Evolutionary conservation across 1,140 invertebrate genomes (phyloP), one percentile per base, ranked within the genome.

Genomic region (Zophobas atratus): DNA sequence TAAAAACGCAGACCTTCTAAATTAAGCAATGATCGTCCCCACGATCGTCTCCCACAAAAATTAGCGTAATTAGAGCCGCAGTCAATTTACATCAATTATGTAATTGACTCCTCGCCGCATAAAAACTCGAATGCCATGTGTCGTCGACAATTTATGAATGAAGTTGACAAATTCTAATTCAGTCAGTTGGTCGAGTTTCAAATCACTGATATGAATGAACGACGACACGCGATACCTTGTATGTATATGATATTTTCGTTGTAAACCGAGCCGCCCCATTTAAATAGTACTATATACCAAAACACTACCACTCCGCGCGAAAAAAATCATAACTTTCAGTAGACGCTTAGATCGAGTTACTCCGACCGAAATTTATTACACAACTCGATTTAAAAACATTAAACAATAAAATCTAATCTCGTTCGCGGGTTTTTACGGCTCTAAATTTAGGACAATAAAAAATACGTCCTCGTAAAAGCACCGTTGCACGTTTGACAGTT

Each of bases 91-190:
- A 76, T 67, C 46, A 76, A 70, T 76, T 76, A 67, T 60, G 49
- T 70, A 76, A 76, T 76, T 76, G 67, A 35, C 36, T 35, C 35
- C 41, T 43, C 35, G 35, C 60, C 35, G 57, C n/a, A 36, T n/a
- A 67, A 67, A 76, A 76, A 76, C 49, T n/a, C 20, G n/a, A 76
- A 49, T 46, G 55, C 63, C 57, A 76, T 53, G 49, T 76, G 55
- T 76, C 51, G 49, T 51, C 43, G 51, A 36, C 75, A 60, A 77
- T 77, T 77, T 77, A 77, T 77, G 76, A 77, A 77, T 77, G 76
- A 77, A 77, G 76, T 77, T 77, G 70, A 77, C 76, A 77, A 77
- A 77, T 77, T 77, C 76, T 72, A 77, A 72, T 48, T 77, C 57
- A 70, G 51, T 72, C 49, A 77, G 8, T 41, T 55, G 70, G 76